These are phyloP conservation scores for Patella depressa DNA, from an alignment of 2,888 invertebrate species.

Conservation along the genomic window DNA sequence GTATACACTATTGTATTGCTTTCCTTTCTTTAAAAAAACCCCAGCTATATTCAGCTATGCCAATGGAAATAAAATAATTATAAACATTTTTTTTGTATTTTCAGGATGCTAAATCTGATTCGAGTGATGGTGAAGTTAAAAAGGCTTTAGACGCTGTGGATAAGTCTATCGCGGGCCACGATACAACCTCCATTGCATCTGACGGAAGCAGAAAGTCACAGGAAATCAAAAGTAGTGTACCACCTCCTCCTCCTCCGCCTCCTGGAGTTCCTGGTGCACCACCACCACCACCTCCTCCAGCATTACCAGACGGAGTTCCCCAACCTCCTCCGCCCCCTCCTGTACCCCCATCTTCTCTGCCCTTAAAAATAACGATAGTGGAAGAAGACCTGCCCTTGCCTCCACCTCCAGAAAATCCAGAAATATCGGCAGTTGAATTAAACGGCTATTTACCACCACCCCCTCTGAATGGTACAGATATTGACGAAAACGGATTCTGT, in stretches of 20 bases:
- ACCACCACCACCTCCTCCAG: conserved; percentile 35
- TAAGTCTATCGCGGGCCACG: conserved; percentile 36
- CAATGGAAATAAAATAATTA: background rate
- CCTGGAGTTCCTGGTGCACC: conserved; percentile 12
- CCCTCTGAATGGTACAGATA: background rate
- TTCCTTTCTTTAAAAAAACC: background rate
- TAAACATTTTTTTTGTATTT: background rate
- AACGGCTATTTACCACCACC: conserved; percentile 15
- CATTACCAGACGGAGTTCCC: conserved; percentile 34
- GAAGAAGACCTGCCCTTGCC: conserved; percentile 22
- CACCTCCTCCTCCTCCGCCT: conserved; percentile 46
- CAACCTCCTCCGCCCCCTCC: conserved; percentile 34
- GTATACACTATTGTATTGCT: background rate
- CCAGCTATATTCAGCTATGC: background rate
- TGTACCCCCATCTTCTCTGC: conserved; percentile 35
- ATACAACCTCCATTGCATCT: conserved; percentile 18
- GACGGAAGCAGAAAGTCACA: conserved; percentile 9
- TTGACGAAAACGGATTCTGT: background rate
- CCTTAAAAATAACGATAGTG: conserved; percentile 19
- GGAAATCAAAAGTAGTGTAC: conserved; percentile 22
- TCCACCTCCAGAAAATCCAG: conserved; percentile 24
- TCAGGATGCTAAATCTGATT: conserved; percentile 30
- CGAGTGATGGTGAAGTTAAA: conserved; percentile 34
- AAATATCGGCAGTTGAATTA: background rate
- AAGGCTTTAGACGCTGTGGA: conserved; percentile 34